Conservation (phyloP, 2,888 invertebrate genomes). For the Rutpela maculata region DNA sequence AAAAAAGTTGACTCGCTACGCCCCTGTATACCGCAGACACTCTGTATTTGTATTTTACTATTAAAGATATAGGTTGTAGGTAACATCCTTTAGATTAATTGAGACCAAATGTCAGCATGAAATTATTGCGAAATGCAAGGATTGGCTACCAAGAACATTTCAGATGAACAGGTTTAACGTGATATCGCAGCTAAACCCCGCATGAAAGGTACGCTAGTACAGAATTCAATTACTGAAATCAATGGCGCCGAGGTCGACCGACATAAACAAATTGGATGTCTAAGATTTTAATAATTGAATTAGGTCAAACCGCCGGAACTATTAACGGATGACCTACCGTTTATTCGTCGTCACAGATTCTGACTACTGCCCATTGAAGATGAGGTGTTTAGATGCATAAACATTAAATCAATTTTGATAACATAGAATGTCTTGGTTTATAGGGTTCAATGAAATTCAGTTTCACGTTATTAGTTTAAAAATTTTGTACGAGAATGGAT, state of each 20-base stretch:
- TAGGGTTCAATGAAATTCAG: no score
- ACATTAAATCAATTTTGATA: no score
- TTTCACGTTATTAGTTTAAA: no score
- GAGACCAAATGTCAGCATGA: conserved; percentile 26
- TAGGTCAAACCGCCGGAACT: not conserved
- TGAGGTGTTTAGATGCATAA: no score
- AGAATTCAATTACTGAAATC: conserved; percentile 11
- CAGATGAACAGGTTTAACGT: conserved; percentile 26
- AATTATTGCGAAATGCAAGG: conserved; percentile 26
- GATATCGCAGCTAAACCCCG: conserved; percentile 19
- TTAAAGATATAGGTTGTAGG: conserved; percentile 24
- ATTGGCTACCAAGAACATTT: conserved; percentile 21
- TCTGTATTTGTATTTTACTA: not conserved
- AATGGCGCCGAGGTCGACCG: conserved; percentile 18
- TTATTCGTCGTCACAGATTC: not conserved
- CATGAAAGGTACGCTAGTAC: not conserved
- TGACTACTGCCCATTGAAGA: not conserved
- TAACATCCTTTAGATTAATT: conserved; percentile 20
- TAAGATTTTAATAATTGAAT: not conserved
- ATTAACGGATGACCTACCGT: no score
- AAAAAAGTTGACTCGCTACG: no score
- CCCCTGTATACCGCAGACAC: no score
- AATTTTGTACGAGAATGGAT: no score
- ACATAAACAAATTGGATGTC: not conserved
- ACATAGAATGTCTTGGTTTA: no score